Conservation (phyloP, 2,113 vertebrate species). For the Lagopus muta region DNA sequence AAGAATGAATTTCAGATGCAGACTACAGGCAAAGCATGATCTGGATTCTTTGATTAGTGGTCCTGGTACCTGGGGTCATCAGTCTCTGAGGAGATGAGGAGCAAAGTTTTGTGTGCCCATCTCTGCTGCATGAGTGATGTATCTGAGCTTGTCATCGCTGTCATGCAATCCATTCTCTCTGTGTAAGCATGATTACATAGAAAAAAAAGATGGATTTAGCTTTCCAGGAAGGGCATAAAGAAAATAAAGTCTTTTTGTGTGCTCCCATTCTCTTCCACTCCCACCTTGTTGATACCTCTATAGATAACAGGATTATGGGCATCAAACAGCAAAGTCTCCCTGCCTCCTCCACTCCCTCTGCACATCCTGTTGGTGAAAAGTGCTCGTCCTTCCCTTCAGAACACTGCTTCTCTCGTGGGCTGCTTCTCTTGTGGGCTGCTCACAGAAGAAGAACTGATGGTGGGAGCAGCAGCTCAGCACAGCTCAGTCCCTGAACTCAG, state of each 20-base stretch:
- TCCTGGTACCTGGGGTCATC: not conserved
- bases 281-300: not conserved
- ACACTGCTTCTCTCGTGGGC: not conserved
- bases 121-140: fast-evolving
- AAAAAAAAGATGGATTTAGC: not conserved
- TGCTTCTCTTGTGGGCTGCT: not conserved
- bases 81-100: not conserved
- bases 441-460: not conserved
- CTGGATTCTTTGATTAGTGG: not conserved
- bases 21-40: not conserved
- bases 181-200: not conserved
- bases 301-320: conserved; percentile 15
- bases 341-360: not conserved
- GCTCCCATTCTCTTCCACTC: not conserved
- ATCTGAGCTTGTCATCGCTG: not conserved
- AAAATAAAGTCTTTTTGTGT: not conserved
- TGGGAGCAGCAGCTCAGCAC: conserved; percentile 42
- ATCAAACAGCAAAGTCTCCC: not conserved
- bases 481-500: conserved; percentile 10
- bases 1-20: not conserved
- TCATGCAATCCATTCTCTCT: not conserved
- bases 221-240: not conserved
- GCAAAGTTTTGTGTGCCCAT: not conserved
- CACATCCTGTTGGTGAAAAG: not conserved
- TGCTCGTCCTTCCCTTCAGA: not conserved